Percentiles rank a stretch among this genome's conserved stretches.
Evolutionary conservation across 2,888 invertebrate species (phyloP).

Genomic region (Plagodis pulveraria): DNA sequence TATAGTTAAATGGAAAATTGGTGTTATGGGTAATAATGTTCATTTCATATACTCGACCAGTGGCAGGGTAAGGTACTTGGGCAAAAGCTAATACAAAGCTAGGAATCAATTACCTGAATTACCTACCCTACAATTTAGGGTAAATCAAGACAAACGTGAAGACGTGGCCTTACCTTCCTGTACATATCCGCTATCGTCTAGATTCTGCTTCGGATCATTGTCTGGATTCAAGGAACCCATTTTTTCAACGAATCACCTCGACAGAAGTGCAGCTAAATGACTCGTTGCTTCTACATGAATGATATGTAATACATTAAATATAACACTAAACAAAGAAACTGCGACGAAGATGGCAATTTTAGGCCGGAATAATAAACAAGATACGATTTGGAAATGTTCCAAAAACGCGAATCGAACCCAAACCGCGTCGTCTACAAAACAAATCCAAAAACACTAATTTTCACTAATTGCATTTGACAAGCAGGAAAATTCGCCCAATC

Average conservation of each 20-base stretch:
- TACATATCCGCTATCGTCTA: constrained; percentile 64
- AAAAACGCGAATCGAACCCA: constrained; percentile 38
- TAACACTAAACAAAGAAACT: constrained; percentile 55
- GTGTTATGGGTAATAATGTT: too few relatives aligned
- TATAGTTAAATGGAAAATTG: too few relatives aligned
- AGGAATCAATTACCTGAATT: too few relatives aligned
- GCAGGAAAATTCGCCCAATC: background rate
- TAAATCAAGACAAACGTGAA: background rate
- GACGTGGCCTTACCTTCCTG: constrained; percentile 55
- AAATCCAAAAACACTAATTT: constrained; percentile 1
- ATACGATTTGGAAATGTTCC: constrained; percentile 59
- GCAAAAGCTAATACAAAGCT: too few relatives aligned
- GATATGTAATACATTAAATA: constrained; percentile 39
- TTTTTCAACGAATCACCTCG: constrained; percentile 35
- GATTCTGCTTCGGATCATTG: constrained; percentile 47
- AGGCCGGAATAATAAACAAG: constrained; percentile 51
- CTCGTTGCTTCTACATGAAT: constrained; percentile 32
- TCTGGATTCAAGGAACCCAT: constrained; percentile 60
- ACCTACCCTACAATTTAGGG: background rate
- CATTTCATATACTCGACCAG: too few relatives aligned
- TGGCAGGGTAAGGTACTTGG: too few relatives aligned
- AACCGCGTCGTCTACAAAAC: constrained; percentile 8
- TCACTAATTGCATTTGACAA: constrained; percentile 7
- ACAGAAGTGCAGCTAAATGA: constrained; percentile 26
- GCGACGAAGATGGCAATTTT: constrained; percentile 46